Base-by-base conservation (phyloP, 1,140 invertebrate genomes). In the Drosophila santomea region DNA sequence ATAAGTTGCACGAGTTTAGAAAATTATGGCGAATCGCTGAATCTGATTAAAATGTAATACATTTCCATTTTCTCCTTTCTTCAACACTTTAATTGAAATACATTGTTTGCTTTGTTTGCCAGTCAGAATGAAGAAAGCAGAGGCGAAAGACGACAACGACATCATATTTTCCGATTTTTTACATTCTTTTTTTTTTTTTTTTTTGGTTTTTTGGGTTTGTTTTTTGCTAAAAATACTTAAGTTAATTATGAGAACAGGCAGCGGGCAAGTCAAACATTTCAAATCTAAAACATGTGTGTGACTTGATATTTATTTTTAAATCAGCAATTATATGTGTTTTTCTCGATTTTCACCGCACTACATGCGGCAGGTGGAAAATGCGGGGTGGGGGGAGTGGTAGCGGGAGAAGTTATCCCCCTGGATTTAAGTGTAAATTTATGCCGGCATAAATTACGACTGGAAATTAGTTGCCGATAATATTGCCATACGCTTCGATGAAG, bases 281-380 rank as follows among this genome's bases (percentile, higher is more conserved):
- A 74, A 86, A 86, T 86, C 78, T 79, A 75, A 88, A 86, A 86
- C 83, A 86, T 86, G 75, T 86, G 78, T 86, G 78, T 88, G 82
- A 85, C 74, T 86, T 88, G 82, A 75, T 82, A 82, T 86, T 85
- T 86, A 86, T 86, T 86, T 86, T 82, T 86, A 86, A 80, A 81
- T 23, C 55, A 43, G 28, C 43, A 56, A 41, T 54, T 54, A 51
- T 63, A 43, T 58, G n/a, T 44, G 28, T 44, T 55, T n/a, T 36
- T 62, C 12, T 50, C 23, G 20, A 59, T 35, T 36, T 57, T 35
- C 1, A 35, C 25, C 20, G 25, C 32, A 68, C 35, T 5, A 39
- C 38, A 39, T 6, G 38, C 38, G 45, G 45, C 64, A 75, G 72
- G 76, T 71, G 76, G 60, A 57, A 52, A 15, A 8, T 4, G 43